Conservation (phyloP, 2,888 invertebrate species). For the Dyspetes luteomarginatus region DNA sequence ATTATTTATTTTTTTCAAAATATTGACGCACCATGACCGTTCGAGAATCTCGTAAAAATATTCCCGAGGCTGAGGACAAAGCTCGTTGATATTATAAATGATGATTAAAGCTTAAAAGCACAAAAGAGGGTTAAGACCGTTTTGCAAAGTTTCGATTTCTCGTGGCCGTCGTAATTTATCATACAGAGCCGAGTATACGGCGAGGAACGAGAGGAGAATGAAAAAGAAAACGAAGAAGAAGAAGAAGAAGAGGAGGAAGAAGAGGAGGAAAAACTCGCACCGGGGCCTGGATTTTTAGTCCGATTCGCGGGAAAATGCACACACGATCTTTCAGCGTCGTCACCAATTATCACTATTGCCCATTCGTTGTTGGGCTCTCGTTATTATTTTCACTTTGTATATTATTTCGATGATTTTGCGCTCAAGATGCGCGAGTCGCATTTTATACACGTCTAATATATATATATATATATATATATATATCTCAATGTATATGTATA, state of each 20-base stretch:
- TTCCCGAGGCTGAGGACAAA: constrained; percentile 38
- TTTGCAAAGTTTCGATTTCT: not conserved
- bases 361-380: constrained; percentile 5
- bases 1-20: not conserved
- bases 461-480: too few relatives aligned
- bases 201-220: too few relatives aligned
- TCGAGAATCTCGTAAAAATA: not conserved
- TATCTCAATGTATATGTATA: too few relatives aligned
- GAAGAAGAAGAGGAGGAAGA: not conserved
- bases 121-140: not conserved
- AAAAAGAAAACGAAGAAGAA: not conserved
- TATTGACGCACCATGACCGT: not conserved
- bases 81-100: not conserved
- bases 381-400: constrained; percentile 44
- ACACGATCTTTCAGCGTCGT: too few relatives aligned
- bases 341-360: not conserved
- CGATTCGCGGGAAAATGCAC: not conserved
- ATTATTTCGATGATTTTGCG: constrained; percentile 49
- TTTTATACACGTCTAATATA: constrained; percentile 60
- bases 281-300: not conserved
- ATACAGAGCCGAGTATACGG: not conserved
- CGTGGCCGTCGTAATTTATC: not conserved
- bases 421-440: constrained; percentile 57
- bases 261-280: constrained; percentile 3
- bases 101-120: not conserved